Base-by-base conservation (phyloP, 2,888 invertebrate species). In the Apodemia duryi region DNA sequence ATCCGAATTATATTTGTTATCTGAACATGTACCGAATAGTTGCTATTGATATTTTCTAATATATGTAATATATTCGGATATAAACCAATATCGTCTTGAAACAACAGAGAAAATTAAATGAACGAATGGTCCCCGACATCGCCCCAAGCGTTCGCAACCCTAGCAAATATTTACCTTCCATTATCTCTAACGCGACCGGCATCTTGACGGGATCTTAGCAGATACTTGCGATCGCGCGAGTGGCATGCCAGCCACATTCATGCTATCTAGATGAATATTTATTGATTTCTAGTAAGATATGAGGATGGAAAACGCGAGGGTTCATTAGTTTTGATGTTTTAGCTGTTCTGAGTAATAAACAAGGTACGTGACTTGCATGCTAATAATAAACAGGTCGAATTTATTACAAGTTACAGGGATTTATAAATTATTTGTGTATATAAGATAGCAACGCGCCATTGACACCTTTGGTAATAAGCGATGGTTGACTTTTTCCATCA, bases 101-200 rank as follows among this genome's bases (percentile, higher is more conserved):
- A 81, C 79, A 81, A 80, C 84, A 82, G 83, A 84, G 82, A 85
- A 85, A 85, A 86, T 84, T 85, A 85, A 83, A 83, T 78, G 79
- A 77, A 51, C 60, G 66, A 65, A 21, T 38, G 60, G 57, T 52
- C 10, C 4, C 46, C 28, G 54, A 9, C 11, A 61, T 52, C 63
- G 71, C 70, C 69, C 66, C 63, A 63, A 60, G 63, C 65, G 63
- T 70, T 75, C 75, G 74, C 73, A 73, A 74, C 76, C 74, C 69
- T 74, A 70, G 79, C 78, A 78, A 84, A 83, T 85, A 78, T 86
- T 86, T 86, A 76, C 78, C 76, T 80, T 84, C 78, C 81, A 85
- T 86, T 85, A 84, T 82, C 80, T 80, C 75, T 77, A 70, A 74
- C 75, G 75, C 74, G 72, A 73, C 68, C 70, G 67, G 66, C 67